Conservation (phyloP, 2,113 vertebrate genomes). For the Sphaerodactylus townsendi region DNA sequence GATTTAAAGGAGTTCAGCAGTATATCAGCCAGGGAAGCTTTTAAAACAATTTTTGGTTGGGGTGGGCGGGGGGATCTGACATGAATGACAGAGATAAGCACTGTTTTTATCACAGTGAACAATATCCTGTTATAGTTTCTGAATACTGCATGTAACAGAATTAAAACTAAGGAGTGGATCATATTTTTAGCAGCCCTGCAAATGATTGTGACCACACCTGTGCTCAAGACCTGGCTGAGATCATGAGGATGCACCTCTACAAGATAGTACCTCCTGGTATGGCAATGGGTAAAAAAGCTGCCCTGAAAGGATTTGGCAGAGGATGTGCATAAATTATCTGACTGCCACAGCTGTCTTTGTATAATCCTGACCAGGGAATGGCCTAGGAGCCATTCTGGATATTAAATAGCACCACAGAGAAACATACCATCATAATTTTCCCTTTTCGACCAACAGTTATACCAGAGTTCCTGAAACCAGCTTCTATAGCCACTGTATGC, state of each 20-base stretch:
- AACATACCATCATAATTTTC: constrained; percentile 87
- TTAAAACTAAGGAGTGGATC: neutral
- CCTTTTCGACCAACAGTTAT: constrained; percentile 88
- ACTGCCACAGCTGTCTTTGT: rapidly evolving
- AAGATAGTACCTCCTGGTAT: neutral
- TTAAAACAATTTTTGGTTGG: neutral
- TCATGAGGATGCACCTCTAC: neutral
- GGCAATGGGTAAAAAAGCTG: neutral
- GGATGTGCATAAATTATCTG: neutral
- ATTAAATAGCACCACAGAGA: neutral
- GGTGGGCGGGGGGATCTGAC: neutral
- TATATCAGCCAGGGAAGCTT: neutral
- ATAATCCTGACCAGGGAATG: neutral
- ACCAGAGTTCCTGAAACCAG: constrained; percentile 95
- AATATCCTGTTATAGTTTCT: neutral
- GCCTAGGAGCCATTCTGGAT: neutral
- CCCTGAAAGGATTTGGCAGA: neutral
- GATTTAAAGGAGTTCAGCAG: neutral
- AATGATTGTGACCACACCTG: neutral
- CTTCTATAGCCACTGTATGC: constrained; percentile 84
- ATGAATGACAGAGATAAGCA: neutral
- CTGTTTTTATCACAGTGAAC: neutral
- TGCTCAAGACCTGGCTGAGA: neutral
- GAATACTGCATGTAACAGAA: neutral
- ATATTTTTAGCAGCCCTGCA: neutral